A percentile compares a stretch with the other conserved stretches of the same genome.
Conservation (phyloP, 2,113 vertebrate species). For the Morone chrysops region DNA sequence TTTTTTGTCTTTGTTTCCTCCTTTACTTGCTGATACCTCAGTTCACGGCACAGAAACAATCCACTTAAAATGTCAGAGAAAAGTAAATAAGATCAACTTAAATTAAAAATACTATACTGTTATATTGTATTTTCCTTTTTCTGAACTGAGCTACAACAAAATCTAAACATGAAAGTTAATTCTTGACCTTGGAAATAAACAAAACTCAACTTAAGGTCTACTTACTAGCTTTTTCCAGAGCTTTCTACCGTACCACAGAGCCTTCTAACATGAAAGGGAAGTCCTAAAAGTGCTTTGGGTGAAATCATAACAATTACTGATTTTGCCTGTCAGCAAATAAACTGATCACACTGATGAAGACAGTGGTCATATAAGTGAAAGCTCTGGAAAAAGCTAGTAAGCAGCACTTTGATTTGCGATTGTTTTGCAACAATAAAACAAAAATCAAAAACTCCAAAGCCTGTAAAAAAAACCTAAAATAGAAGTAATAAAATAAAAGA, state of each 20-base stretch:
- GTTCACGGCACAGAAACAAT: neutral
- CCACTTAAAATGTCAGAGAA: neutral
- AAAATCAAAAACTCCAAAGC: neutral
- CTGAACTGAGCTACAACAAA: neutral
- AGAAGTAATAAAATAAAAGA: too few species aligned
- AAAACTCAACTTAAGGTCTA: neutral
- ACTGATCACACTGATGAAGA: neutral
- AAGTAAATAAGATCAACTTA: too few species aligned
- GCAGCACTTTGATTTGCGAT: neutral
- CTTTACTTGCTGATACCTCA: neutral
- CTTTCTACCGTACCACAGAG: neutral
- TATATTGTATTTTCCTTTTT: neutral
- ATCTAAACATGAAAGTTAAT: neutral
- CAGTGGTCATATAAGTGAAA: neutral
- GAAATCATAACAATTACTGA: neutral
- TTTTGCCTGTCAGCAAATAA: neutral
- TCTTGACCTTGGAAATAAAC: neutral
- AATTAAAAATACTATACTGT: too few species aligned
- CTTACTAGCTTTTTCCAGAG: neutral
- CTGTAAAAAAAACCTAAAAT: too few species aligned
- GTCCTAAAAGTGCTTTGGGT: neutral
- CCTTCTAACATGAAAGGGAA: too few species aligned
- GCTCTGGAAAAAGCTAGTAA: neutral
- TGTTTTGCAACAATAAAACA: neutral
- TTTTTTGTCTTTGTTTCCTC: too few species aligned